Evolutionary conservation across 2,113 vertebrate genomes (phyloP).

Genomic region (Daubentonia madagascariensis): DNA sequence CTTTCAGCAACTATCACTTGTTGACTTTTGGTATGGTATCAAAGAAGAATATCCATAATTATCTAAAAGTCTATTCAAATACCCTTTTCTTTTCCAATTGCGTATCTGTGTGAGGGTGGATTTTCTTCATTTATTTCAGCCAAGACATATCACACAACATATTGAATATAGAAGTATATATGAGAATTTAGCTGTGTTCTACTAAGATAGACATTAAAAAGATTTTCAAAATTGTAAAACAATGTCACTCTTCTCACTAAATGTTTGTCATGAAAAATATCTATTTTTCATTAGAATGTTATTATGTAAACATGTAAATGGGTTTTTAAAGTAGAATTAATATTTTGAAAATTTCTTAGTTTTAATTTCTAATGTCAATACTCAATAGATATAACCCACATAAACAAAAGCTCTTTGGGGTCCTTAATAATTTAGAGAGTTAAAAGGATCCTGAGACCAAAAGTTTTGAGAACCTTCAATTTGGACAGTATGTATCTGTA

Average conservation of each 20-base stretch:
- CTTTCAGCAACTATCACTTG: background rate
- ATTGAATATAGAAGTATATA: background rate
- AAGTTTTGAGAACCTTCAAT: background rate
- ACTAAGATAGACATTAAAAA: background rate
- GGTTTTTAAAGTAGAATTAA: background rate
- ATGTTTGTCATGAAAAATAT: background rate
- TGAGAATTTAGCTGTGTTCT: background rate
- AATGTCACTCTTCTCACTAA: background rate
- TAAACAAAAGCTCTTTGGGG: background rate
- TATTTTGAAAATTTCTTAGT: background rate
- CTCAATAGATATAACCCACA: background rate
- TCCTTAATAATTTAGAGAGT: background rate
- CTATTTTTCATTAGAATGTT: background rate
- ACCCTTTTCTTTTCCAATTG: background rate
- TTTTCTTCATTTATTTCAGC: constrained; percentile 1
- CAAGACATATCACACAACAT: background rate
- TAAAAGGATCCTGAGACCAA: background rate
- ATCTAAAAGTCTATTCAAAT: background rate
- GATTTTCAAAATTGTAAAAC: background rate
- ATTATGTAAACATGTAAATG: background rate
- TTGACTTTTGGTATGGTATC: background rate
- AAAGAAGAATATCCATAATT: background rate
- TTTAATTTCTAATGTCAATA: constrained; percentile 1
- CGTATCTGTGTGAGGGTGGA: background rate
- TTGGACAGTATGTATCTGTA: background rate